Evolutionary conservation across 2,888 invertebrate genomes (phyloP), one percentile per base, ranked within the genome.

Genomic region (Dicyrtomina minuta): DNA sequence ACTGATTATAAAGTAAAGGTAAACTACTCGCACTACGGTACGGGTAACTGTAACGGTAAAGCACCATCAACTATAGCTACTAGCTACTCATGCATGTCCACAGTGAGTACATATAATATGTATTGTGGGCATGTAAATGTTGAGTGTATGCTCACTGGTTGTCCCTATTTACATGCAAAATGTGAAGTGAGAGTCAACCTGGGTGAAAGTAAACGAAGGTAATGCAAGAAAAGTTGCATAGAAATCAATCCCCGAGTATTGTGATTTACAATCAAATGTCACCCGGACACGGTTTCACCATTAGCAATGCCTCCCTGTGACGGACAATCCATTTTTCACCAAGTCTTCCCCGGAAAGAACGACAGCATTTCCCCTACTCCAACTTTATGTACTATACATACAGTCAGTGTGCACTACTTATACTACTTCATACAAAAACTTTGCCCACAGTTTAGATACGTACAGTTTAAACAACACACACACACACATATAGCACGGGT

Each of bases 321-420:
- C 72, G 76, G 75, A 74, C 75, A 75, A 75, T 73, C 71, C 76
- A 77, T 77, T 77, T 74, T 72, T 77, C 76, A 77, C 67, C 39
- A 56, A 58, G 61, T 68, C 66, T 69, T 66, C 72, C 67, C 66
- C 68, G 65, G 62, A 70, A 66, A 70, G 58, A 70, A 66, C 53
- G 72, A 70, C 72, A 67, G 66, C 60, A 72, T 61, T 64, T 70
- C 46, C 72, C 59, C 46, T 24, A n/a, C 41, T 22, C 27, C 46
- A 33, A 33, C 17, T 24, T 10, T 26, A 6, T 27, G n/a, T 27
- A 26, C 61, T 41, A 17, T n/a, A 58, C 58, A 58, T 10, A 5
- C 58, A 17, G 8, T 17, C 55, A 13, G 12, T 13, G 10, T 12
- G 1, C 39, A 13, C n/a, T 12, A 6, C 4, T 51, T 51, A 51